Percentiles rank a stretch among this genome's conserved stretches.
phyloP scores from a whole-genome alignment of 2,113 vertebrate genomes.

The Aramus guarauna region DNA sequence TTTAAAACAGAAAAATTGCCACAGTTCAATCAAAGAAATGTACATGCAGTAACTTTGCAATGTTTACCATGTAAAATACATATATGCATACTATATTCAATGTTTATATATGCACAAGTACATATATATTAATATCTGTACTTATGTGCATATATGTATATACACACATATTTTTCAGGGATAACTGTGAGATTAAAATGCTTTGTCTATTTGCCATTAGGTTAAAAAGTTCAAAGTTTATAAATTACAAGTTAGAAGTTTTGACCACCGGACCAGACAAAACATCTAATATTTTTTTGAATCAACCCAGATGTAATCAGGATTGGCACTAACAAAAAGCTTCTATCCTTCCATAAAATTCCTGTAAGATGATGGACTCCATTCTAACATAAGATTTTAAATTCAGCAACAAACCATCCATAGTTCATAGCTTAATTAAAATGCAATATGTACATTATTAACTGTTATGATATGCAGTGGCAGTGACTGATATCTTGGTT shows the following conservation, averaged over 20 bases:
- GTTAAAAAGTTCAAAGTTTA: not conserved
- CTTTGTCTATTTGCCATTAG: not conserved
- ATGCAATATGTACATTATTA: not conserved
- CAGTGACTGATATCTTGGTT: not conserved
- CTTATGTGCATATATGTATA: rapidly evolving
- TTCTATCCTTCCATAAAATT: not conserved
- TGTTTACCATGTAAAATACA: not conserved
- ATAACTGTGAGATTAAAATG: not conserved
- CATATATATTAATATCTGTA: not conserved
- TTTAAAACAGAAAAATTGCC: not conserved
- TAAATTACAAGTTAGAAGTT: not conserved
- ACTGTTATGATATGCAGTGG: not conserved
- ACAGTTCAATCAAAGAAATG: not conserved
- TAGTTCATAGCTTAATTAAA: not conserved
- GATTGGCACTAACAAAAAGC: not conserved
- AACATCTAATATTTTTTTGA: not conserved
- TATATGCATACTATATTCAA: not conserved
- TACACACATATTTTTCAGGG: not conserved
- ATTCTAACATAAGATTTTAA: not conserved
- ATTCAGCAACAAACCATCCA: not conserved
- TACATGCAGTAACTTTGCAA: not conserved
- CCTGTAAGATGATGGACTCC: not conserved
- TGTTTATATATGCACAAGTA: not conserved
- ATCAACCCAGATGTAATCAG: not conserved
- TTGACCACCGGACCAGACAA: not conserved